Base-by-base conservation (phyloP, 1,140 invertebrate genomes). In the Apis cerana region DNA sequence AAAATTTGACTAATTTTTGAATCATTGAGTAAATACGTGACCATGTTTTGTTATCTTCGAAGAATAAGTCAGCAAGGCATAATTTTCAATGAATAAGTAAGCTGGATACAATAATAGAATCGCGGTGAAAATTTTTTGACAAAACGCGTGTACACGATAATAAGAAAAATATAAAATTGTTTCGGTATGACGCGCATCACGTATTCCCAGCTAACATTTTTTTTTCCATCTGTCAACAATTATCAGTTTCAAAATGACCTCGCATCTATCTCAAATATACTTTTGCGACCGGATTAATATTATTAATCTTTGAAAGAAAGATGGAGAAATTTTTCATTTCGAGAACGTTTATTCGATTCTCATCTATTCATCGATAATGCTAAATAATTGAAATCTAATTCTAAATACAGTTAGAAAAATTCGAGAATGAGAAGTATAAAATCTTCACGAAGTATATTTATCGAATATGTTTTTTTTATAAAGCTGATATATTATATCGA, bases 21-120 rank as follows among this genome's bases (percentile, higher is more conserved):
- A 13, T 74, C n/a, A 27, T 13, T 11, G 11, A 62, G n/a, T 50
- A 52, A 17, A 13, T 21, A 33, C 54, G 19, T 43, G 43, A 52
- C 3, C 27, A 56, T 33, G 15, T 19, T n/a, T 43, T 50, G 80
- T 87, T 80, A 80, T 87, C 19, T 67, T 54, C 10, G 65, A 58
- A 19, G 50, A 43, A 15, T 52, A 48, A 56, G 15, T 65, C 58
- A 50, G 48, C 58, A 21, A 75, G 27, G 78, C 59, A 86, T 86
- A 50, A 27, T 67, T 65, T 23, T 52, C 61, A 72, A 87, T 83
- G 86, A 86, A 59, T 77, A 83, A 86, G 75, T 86, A 15, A 15
- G n/a, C 48, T 2, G 2, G 48, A 11, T n/a, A 50, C 33, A 3
- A 33, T 48, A 83, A 58, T 65, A 61, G 58, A 15, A 72, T 27